Evolutionary conservation across 2,888 invertebrate species (phyloP), one percentile per base, ranked within the genome.

Genomic region (Platerodrilus igneus): DNA sequence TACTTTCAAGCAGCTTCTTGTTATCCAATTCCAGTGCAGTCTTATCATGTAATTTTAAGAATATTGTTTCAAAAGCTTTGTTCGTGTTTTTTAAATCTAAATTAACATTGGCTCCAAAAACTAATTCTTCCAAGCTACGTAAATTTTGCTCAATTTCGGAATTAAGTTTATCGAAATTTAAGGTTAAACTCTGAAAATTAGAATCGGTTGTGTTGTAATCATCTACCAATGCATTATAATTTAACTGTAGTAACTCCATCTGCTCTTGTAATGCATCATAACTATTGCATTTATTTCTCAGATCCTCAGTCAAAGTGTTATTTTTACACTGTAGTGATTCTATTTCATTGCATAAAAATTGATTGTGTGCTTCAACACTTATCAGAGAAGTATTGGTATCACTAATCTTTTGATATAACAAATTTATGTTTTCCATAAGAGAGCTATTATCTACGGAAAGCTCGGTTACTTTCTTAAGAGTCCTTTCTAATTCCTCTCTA

Each of bases 111-210:
- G n/a, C n/a, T 27, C 25, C 37, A 37, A 29, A 41, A 16, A 45
- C 31, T 13, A 49, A 28, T 13, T 32, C 22, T 18, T 38, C 42
- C 2, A 51, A 19, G 16, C 45, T 50, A 6, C 20, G 32, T 22
- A 51, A 37, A 26, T 32, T 23, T n/a, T 29, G 29, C 18, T 35
- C 41, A 17, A 48, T 38, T 2, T 23, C 37, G 17, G 31, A 28
- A 8, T 41, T 27, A 8, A 47, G 33, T 21, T 31, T 13, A 13
- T 47, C 21, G 13, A 51, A 51, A 11, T 43, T 43, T 10, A 37
- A 20, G 18, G 38, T 35, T 7, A 39, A 23, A 18, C 29, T 31
- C 11, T 42, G 22, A 8, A 52, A 26, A 14, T 40, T 38, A 8
- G 37, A 27, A 8, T 43, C 36, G 20, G 40, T 41, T 7, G 30